phyloP scores from a whole-genome alignment of 2,888 invertebrate species.

The Stegophylla sp. region DNA sequence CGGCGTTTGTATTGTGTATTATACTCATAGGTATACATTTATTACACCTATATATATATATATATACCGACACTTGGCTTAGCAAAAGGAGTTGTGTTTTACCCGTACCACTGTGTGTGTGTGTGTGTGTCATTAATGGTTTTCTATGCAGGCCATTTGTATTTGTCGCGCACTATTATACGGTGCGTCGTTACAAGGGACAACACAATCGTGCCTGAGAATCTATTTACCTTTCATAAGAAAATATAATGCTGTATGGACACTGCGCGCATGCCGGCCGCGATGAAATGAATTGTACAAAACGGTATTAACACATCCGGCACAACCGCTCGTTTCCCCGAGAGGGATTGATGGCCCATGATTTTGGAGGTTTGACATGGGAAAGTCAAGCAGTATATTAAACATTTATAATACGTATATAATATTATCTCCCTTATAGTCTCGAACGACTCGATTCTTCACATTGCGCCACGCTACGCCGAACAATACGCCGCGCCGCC shows the following conservation, averaged over 20 bases:
- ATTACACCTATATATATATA: too few species aligned
- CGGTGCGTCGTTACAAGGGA: conserved; percentile 34
- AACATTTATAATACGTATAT: background rate
- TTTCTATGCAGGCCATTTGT: conserved; percentile 22
- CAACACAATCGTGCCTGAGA: conserved; percentile 26
- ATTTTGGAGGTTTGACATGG: conserved; percentile 31
- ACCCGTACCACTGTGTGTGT: background rate
- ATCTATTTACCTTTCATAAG: conserved; percentile 40
- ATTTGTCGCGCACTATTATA: background rate
- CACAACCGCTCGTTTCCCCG: background rate
- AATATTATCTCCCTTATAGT: background rate
- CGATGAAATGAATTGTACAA: conserved; percentile 22
- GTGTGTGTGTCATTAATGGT: conserved; percentile 32
- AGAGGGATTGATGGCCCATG: conserved; percentile 35
- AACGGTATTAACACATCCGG: conserved; percentile 42
- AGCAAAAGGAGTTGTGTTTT: conserved; percentile 8
- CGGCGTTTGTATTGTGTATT: too few species aligned
- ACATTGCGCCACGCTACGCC: background rate
- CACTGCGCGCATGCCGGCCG: background rate
- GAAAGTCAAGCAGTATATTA: conserved; percentile 13
- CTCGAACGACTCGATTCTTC: background rate
- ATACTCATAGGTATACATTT: too few species aligned
- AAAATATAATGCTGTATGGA: conserved; percentile 19
- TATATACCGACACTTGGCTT: background rate
- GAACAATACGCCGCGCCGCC: too few species aligned